These are phyloP conservation scores for Mastomys natalensis DNA, from an alignment of 2,113 vertebrate species.

Conservation along the genomic window DNA sequence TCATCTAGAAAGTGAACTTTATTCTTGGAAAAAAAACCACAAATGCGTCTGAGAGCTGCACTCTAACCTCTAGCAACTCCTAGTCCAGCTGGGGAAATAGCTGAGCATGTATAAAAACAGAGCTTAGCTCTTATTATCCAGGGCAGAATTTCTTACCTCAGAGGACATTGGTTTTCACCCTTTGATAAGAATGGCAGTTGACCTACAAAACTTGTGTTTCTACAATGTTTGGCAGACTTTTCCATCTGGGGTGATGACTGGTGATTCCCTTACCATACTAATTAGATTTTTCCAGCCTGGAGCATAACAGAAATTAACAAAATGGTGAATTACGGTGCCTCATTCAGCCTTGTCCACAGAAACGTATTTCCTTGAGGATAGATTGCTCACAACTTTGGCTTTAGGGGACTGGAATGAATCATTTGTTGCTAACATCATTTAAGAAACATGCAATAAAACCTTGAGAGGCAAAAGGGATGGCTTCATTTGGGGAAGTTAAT, in stretches of 20 bases:
- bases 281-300: slow-evolving; percentile 14
- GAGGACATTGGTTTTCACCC: neutral
- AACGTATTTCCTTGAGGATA: neutral
- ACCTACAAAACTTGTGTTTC: neutral
- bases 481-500: neutral
- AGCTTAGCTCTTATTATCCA: neutral
- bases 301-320: neutral
- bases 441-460: neutral
- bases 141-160: neutral
- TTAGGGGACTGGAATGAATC: neutral
- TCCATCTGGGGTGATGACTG: neutral
- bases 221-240: neutral
- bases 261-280: neutral
- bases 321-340: neutral
- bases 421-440: neutral
- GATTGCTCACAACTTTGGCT: neutral
- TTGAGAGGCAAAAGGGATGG: neutral
- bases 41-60: neutral
- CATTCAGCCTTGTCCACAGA: neutral
- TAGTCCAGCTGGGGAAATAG: neutral
- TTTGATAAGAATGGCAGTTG: neutral
- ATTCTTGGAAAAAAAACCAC: neutral
- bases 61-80: neutral
- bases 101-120: neutral
- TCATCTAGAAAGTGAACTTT: slow-evolving; percentile 1